Evolutionary conservation across 2,888 invertebrate species (phyloP).

Genomic region (Imbricaverruca yamaguchii): DNA sequence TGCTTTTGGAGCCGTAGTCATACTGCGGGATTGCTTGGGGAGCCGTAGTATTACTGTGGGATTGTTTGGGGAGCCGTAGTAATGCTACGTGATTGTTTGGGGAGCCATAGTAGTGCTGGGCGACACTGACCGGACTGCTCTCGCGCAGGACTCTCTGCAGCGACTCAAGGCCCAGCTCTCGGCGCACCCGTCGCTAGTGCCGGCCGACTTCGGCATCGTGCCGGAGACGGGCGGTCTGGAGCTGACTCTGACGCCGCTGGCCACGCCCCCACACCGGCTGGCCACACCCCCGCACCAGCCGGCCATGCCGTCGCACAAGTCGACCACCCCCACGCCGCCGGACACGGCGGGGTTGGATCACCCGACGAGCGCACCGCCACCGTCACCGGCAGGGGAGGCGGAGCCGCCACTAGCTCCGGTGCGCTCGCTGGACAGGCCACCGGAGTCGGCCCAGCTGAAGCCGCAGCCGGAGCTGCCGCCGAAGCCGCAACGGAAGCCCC

Average conservation of each 20-base stretch:
- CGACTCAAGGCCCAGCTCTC: slow-evolving; percentile 53
- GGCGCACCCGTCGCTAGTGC: slow-evolving; percentile 84
- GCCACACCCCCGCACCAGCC: too few relatives aligned
- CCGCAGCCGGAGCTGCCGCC: slow-evolving; percentile 3
- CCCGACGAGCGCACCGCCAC: too few relatives aligned
- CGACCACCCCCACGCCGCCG: too few relatives aligned
- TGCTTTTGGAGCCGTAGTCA: too few relatives aligned
- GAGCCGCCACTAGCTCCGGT: too few relatives aligned
- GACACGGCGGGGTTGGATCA: too few relatives aligned
- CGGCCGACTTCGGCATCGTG: slow-evolving; percentile 87
- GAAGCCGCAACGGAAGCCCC: slow-evolving; percentile 23
- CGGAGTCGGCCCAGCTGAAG: slow-evolving; percentile 7
- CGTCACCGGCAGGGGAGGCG: too few relatives aligned
- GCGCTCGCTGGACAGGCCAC: too few relatives aligned
- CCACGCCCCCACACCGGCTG: too few relatives aligned
- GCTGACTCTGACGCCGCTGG: slow-evolving; percentile 40
- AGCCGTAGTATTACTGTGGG: not conserved
- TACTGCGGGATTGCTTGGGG: not conserved
- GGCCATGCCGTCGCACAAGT: too few relatives aligned
- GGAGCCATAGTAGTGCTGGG: not conserved
- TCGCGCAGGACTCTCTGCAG: slow-evolving; percentile 28
- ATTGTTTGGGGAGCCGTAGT: not conserved
- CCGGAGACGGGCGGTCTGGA: slow-evolving; percentile 56
- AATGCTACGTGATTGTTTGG: not conserved
- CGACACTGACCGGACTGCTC: too few relatives aligned